Percentiles rank a stretch among this genome's conserved stretches.
phyloP scores from a whole-genome alignment of 2,888 invertebrate species.

The Campoplex nolae region DNA sequence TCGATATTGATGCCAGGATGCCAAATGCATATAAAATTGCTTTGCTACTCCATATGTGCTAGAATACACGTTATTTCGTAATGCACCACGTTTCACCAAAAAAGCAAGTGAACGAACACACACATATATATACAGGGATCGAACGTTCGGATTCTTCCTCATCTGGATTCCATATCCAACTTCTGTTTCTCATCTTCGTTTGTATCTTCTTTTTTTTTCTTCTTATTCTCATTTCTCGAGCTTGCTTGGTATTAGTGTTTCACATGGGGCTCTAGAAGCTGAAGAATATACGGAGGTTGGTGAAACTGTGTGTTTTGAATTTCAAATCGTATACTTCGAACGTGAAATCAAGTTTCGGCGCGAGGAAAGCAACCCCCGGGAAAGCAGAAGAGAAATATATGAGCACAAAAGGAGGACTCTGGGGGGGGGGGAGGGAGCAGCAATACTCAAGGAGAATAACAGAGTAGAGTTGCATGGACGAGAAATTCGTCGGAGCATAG shows the following conservation, averaged over 20 bases:
- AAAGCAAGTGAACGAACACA: background rate
- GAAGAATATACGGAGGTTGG: slow-evolving; percentile 11
- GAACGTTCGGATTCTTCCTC: slow-evolving; percentile 37
- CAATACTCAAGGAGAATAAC: slow-evolving; percentile 20
- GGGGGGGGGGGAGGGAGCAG: background rate
- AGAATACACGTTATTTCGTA: slow-evolving; percentile 43
- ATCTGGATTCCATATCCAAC: slow-evolving; percentile 36
- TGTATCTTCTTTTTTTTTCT: background rate
- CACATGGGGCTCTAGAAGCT: background rate
- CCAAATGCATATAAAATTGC: slow-evolving; percentile 48
- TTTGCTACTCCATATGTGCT: slow-evolving; percentile 15
- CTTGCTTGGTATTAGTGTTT: background rate
- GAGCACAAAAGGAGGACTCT: background rate
- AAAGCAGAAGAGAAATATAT: slow-evolving; percentile 3
- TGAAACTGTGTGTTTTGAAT: slow-evolving; percentile 56
- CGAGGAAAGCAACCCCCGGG: slow-evolving; percentile 28
- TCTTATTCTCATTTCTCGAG: background rate
- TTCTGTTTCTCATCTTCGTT: slow-evolving; percentile 33
- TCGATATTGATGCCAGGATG: slow-evolving; percentile 45
- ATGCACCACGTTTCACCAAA: slow-evolving; percentile 39
- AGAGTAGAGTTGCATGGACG: background rate
- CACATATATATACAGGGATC: background rate
- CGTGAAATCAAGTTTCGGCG: slow-evolving; percentile 40
- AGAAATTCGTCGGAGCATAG: slow-evolving; percentile 22
- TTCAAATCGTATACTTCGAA: slow-evolving; percentile 50